Evolutionary conservation across 2,113 vertebrate genomes (phyloP).

Genomic region (Cephalopholis sonnerati): DNA sequence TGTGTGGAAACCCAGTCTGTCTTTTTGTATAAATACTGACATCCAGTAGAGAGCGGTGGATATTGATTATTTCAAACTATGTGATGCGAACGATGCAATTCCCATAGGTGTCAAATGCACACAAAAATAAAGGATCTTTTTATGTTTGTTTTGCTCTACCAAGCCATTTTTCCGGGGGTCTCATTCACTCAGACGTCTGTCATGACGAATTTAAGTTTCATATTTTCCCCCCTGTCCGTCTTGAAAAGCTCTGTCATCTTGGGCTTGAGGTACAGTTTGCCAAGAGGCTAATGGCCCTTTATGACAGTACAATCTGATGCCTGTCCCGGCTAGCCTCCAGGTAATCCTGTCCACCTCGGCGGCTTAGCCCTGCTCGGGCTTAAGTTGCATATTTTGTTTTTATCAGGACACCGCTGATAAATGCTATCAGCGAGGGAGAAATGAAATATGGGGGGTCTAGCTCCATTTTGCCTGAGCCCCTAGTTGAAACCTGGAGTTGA

Average conservation of each 20-base stretch:
- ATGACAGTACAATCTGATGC: constrained; percentile 95
- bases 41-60: constrained; percentile 31
- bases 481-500: constrained; percentile 43
- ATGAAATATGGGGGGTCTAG: constrained; percentile 93
- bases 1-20: constrained; percentile 63
- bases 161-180: constrained; percentile 56
- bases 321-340: constrained; percentile 88
- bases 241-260: constrained; percentile 98
- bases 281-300: constrained; percentile 90
- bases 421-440: constrained; percentile 97
- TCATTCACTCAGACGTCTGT: constrained; percentile 94
- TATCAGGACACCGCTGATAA: constrained; percentile 98
- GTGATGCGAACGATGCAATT: constrained; percentile 25
- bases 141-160: constrained; percentile 47
- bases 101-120: constrained; percentile 29
- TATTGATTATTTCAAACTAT: constrained; percentile 47
- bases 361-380: constrained; percentile 93
- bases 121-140: constrained; percentile 36
- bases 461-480: constrained; percentile 83
- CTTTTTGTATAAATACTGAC: constrained; percentile 54
- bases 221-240: constrained; percentile 94
- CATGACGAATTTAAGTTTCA: constrained; percentile 99
- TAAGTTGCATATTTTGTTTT: constrained; percentile 98
- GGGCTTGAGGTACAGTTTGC: constrained; percentile 94
- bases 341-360: constrained; percentile 94